These are phyloP conservation scores for Chloebia gouldiae DNA, from an alignment of 2,113 vertebrate species.

Conservation along the genomic window DNA sequence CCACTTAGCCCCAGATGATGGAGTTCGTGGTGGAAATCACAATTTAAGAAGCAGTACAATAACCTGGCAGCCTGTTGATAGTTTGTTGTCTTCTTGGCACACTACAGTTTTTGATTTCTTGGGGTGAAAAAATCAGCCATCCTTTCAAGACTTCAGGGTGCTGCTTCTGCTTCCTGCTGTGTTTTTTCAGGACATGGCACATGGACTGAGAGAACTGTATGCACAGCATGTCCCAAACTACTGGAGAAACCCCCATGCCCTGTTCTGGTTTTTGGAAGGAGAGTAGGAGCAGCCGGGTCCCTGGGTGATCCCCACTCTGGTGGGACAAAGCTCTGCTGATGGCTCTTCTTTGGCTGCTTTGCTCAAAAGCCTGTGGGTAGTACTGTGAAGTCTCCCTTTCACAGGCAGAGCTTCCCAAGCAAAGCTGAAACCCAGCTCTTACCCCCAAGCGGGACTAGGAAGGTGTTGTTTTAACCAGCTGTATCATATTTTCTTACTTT, in stretches of 20 bases:
- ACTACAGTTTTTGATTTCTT: background rate
- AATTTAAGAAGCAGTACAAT: background rate
- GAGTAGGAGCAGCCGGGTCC: background rate
- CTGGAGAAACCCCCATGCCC: background rate
- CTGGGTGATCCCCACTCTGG: rapidly evolving
- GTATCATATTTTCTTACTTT: background rate
- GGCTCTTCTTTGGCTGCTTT: background rate
- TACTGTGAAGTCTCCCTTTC: background rate
- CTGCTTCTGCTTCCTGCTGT: background rate
- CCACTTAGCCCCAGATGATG: background rate
- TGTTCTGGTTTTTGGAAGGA: background rate
- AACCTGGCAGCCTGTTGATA: background rate
- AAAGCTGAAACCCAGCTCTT: background rate
- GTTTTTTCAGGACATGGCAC: background rate
- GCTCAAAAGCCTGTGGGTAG: background rate
- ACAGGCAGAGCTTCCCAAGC: background rate
- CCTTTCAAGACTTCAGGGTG: background rate
- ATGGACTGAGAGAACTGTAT: rapidly evolving
- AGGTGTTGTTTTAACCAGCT: background rate
- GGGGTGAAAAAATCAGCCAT: background rate
- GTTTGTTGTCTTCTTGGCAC: background rate
- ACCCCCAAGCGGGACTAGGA: background rate
- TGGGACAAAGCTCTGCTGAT: background rate
- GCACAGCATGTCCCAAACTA: rapidly evolving
- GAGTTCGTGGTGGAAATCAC: background rate